Base-by-base conservation (phyloP, 2,888 invertebrate species). In the Chymomyza amoena region DNA sequence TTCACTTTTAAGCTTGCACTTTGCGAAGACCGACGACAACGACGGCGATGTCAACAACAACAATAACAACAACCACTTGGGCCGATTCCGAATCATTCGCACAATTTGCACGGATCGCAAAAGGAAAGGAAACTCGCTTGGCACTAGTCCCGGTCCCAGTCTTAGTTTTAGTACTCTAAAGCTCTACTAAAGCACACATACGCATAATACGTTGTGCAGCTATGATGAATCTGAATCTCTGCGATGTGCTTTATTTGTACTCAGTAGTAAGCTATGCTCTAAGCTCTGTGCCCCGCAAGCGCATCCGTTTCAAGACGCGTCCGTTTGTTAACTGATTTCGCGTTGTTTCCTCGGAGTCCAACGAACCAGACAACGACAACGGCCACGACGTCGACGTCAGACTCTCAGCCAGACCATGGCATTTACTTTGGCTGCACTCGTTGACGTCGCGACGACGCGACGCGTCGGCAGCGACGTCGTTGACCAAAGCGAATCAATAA, bases 241-340 rank as follows among this genome's bases (percentile, higher is more conserved):
- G 54, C 9, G 16, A 1, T 54, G 18, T 54, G 54, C 54, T 16
- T 51, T n/a, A 1, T 2, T 4, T 6, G 51, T 16, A 6, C 15
- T 16, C 9, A 25, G 4, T 25, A 2, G 25, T 54, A 10, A 10
- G 1, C 13, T 16, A 16, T 54, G 16, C 20, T 54, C 20, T 4
- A 4, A 16, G 54, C 16, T 54, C 20, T 61, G 36, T 20, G 39
- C 66, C 66, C 66, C 66, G 39, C 45, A 45, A 20, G 80, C 62
- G 76, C 90, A 89, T 89, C 90, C 90, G 89, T 87, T 89, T 83
- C 87, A 83, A 81, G 81, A 85, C 84, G 84, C 81, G 90, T 89
- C 89, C 90, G 89, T 88, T 89, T 81, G 87, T 88, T 89, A 90
- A 90, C 90, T 90, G 89, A 90, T 85, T 90, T 89, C 84, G 89